A percentile compares a stretch with the other conserved stretches of the same genome.
These are phyloP conservation scores for Beris chalybata DNA, from an alignment of 2,888 invertebrate species.

Conservation along the genomic window DNA sequence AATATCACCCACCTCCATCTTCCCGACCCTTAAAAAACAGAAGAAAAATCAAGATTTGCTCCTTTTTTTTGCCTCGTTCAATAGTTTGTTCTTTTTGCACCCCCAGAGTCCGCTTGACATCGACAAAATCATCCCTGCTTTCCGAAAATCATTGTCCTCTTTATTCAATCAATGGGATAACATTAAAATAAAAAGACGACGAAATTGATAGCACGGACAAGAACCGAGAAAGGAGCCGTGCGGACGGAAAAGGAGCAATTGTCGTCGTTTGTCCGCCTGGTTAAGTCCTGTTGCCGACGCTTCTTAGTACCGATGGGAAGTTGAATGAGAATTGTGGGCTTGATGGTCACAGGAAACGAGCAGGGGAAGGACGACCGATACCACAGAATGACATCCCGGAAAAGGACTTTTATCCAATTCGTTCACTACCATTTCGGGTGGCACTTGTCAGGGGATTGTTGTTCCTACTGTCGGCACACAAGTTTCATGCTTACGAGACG, in stretches of 20 bases:
- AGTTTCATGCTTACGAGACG: slow-evolving; percentile 38
- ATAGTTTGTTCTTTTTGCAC: slow-evolving; percentile 6
- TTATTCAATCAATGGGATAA: slow-evolving; percentile 40
- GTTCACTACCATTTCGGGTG: slow-evolving; percentile 32
- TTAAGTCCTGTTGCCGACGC: slow-evolving; percentile 13
- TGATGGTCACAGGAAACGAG: slow-evolving; percentile 8
- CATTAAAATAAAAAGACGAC: slow-evolving; percentile 36
- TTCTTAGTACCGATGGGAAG: too few species aligned
- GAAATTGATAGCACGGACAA: slow-evolving; percentile 15
- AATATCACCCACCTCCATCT: slow-evolving; percentile 14
- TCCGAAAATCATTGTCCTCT: slow-evolving; percentile 28
- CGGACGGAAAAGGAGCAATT: slow-evolving; percentile 14
- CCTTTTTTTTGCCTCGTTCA: slow-evolving; percentile 5
- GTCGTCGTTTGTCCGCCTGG: slow-evolving; percentile 31
- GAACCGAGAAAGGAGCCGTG: not conserved
- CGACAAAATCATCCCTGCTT: slow-evolving; percentile 7
- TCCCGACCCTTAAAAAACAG: not conserved
- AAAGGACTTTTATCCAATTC: slow-evolving; percentile 39
- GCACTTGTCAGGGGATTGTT: slow-evolving; percentile 3
- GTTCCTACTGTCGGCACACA: slow-evolving; percentile 16
- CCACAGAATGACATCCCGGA: slow-evolving; percentile 30
- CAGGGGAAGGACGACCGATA: slow-evolving; percentile 21
- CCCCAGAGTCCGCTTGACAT: slow-evolving; percentile 21
- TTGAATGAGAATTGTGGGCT: too few species aligned
- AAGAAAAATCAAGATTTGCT: slow-evolving; percentile 14